Conservation (phyloP, 2,888 invertebrate species). For the Lycophotia porphyrea region DNA sequence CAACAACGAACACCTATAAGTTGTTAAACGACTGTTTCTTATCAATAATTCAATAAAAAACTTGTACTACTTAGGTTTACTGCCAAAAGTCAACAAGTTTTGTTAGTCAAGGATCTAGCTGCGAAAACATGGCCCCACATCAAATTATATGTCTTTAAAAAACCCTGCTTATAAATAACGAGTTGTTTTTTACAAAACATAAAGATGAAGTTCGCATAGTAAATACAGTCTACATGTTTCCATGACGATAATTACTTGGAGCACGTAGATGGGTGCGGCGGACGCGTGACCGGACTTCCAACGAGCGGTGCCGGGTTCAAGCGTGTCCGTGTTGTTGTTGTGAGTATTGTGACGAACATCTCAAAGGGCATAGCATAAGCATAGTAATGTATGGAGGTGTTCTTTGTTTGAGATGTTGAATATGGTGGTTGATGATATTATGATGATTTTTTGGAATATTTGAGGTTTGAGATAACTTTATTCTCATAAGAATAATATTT, state of each 20-base stretch:
- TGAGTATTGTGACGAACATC: constrained; percentile 40
- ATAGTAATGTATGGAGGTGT: constrained; percentile 6
- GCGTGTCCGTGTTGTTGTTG: constrained; percentile 51
- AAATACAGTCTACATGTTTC: constrained; percentile 15
- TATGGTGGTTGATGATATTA: background rate
- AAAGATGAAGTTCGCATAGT: constrained; percentile 12
- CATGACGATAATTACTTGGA: constrained; percentile 3
- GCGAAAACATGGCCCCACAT: background rate
- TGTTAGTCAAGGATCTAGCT: background rate
- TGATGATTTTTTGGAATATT: background rate
- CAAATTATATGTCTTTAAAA: constrained; percentile 3
- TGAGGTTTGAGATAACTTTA: too few relatives aligned
- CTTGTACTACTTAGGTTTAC: background rate
- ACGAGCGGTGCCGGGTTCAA: constrained; percentile 18
- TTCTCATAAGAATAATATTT: too few relatives aligned
- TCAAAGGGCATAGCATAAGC: constrained; percentile 7
- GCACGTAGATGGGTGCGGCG: constrained; percentile 41
- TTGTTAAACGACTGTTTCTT: too few relatives aligned
- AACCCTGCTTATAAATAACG: background rate
- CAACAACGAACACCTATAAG: too few relatives aligned
- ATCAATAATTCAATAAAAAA: background rate
- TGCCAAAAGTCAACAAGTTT: background rate
- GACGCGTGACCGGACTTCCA: constrained; percentile 49
- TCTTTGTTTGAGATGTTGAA: constrained; percentile 38
- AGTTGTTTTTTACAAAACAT: constrained; percentile 15